These are phyloP conservation scores for Antrozous pallidus DNA, from an alignment of 2,797 vertebrate genomes.

Conservation along the genomic window DNA sequence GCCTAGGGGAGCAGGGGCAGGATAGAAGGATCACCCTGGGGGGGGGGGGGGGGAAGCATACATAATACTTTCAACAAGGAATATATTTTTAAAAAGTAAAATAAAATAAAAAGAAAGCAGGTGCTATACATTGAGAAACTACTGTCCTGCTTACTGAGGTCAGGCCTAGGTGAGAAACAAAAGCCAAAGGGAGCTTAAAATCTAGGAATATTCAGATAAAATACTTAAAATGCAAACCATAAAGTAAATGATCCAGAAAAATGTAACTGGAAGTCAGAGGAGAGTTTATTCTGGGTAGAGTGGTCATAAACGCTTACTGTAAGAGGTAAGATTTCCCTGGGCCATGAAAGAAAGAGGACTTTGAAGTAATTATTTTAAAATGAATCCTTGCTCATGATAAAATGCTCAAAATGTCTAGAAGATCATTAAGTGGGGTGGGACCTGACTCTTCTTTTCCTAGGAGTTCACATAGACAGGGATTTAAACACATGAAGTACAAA, in stretches of 20 bases:
- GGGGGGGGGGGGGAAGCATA: too few relatives aligned
- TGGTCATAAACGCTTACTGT: background rate
- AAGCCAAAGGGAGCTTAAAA: slow-evolving; percentile 16
- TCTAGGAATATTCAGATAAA: background rate
- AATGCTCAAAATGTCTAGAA: background rate
- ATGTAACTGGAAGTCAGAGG: slow-evolving; percentile 27
- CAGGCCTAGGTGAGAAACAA: background rate
- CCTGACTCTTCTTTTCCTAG: background rate
- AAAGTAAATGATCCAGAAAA: slow-evolving; percentile 49
- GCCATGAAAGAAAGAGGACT: background rate
- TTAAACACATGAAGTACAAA: background rate
- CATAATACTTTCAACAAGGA: too few relatives aligned
- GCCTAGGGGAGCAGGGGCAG: too few relatives aligned
- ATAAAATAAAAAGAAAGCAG: background rate
- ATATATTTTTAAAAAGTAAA: too few relatives aligned
- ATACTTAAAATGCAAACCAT: slow-evolving; percentile 22
- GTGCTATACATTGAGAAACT: background rate
- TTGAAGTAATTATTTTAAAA: background rate
- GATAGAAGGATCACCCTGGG: too few relatives aligned
- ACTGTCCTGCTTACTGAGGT: background rate
- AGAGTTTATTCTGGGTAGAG: background rate
- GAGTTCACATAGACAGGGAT: background rate
- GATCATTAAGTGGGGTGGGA: background rate
- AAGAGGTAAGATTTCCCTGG: background rate
- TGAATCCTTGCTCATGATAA: background rate